Evolutionary conservation across 1,140 invertebrate species (phyloP), one percentile per base, ranked within the genome.

Genomic region (Sminthurides bifidus): DNA sequence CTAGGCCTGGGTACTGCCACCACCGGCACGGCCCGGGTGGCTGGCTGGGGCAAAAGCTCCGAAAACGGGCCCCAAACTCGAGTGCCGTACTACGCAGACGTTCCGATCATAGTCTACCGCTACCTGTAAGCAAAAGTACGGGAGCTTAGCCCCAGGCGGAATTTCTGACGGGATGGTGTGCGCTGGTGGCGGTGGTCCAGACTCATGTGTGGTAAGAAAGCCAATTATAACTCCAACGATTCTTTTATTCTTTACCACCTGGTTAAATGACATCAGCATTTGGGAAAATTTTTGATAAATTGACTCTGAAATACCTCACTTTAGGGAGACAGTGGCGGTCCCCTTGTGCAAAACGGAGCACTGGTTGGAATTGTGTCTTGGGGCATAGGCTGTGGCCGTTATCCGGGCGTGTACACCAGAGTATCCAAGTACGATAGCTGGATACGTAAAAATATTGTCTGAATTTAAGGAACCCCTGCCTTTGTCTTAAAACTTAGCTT

Each of bases 341-440:
- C 91, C 2, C 72, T 93, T 65, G 85, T 90, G 77, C 80, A 90
- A 14, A 81, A 84, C 61, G 78, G 83, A 38, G 84, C 77, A 0
- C 83, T 87, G 73, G 83, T 90, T 1, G 92, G 91, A 30, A 81
- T 94, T 14, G 88, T 92, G 0, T 91, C 87, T 12, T 94, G 88
- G 87, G 92, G 92, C 23, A 88, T 91, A 17, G 48, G 48, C 4
- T 93, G 91, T 68, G 91, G 89, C 5, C 82, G 87, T 69, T 89
- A 87, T 72, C 90, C 91, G 0, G 90, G 90, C 8, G 88, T 91
- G 0, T 92, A 91, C 70, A 85, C 83, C 0, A 74, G 83, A 59
- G 80, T 87, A 30, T 79, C 81, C n/a, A 73, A 80, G 68, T 86
- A 85, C 70, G 68, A 84, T 61, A 77, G 79, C 12, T 89, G 86